Conservation (phyloP, 92 coral and sea anemone genomes). For the Nematostella vectensis region DNA sequence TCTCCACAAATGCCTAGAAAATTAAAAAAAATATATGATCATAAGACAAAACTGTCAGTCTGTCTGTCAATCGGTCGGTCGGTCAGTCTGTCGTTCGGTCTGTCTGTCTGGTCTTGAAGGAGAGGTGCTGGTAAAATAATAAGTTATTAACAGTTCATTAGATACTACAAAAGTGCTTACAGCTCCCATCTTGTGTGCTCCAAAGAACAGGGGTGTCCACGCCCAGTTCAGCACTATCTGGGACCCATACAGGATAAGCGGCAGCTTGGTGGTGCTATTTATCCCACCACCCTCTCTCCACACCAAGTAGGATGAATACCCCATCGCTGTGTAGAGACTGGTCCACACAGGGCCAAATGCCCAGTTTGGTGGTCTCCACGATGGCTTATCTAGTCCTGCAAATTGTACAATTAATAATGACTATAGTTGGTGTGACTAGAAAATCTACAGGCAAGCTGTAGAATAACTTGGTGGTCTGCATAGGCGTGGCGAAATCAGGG, state of each 20-base stretch:
- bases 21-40: not conserved
- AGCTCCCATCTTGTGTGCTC: slow-evolving; percentile 43
- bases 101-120: no score
- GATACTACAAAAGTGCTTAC: no score
- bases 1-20: slow-evolving; percentile 43
- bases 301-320: slow-evolving; percentile 53
- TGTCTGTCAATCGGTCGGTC: no score
- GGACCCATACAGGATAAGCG: slow-evolving; percentile 44
- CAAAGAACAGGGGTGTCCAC: slow-evolving; percentile 67
- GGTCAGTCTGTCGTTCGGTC: no score
- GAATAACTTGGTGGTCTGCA: no score
- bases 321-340: slow-evolving; percentile 48
- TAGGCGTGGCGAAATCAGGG: no score
- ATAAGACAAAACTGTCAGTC: no score
- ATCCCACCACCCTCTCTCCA: slow-evolving; percentile 63
- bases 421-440: not conserved
- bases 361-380: slow-evolving; percentile 80
- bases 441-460: no score
- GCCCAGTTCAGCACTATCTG: slow-evolving; percentile 61
- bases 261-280: slow-evolving; percentile 36
- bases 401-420: not conserved
- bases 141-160: no score
- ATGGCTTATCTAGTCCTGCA: slow-evolving; percentile 44
- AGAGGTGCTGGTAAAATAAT: no score
- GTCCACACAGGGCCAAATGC: slow-evolving; percentile 67